Evolutionary conservation across 2,797 vertebrate genomes (phyloP), one percentile per base, ranked within the genome.

Genomic region (Squalus acanthias): DNA sequence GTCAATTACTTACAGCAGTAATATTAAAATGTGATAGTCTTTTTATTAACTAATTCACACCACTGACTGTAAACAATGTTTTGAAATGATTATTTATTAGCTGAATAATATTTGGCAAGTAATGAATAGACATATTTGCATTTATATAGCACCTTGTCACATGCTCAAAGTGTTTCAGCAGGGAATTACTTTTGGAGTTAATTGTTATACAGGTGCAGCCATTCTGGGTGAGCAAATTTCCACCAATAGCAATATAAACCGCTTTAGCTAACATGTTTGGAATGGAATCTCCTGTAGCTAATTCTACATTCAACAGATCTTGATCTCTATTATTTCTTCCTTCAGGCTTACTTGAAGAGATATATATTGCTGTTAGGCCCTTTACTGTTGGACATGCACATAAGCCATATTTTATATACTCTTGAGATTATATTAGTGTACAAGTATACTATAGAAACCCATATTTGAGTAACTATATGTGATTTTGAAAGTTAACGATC

Each of bases 11-110:
- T 26, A 33, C 74, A 76, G 4, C 74, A 76, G 33, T 76, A 76
- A 76, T 33, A 76, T 13, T 76, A 76, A 76, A 76, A 76, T 76
- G 3, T 76, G 74, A 33, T 33, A 76, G 33, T 46, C 10, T 20
- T 69, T n/a, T n/a, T 93, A 67, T 93, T 65, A 93, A 93, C 8
- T 93, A 63, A 93, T 39, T 93, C 91, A 93, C n/a, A 67, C 17
- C 53, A n/a, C 29, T 20, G 1, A 46, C 33, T 22, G 39, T 46
- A 63, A 91, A 63, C 9, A 91, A 50, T 95, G 12, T 60, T 91
- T 60, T 91, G 57, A 91, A 91, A 57, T 88, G 22, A 46, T 89
- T 89, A 91, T 63, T 91, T 63, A 63, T 63, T 91, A 33, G 24
- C 20, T 46, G 39, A 39, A 82, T 46, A 17, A 91, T 57, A 13